phyloP scores from a whole-genome alignment of 2,113 vertebrate species.

The Bubo scandiacus region DNA sequence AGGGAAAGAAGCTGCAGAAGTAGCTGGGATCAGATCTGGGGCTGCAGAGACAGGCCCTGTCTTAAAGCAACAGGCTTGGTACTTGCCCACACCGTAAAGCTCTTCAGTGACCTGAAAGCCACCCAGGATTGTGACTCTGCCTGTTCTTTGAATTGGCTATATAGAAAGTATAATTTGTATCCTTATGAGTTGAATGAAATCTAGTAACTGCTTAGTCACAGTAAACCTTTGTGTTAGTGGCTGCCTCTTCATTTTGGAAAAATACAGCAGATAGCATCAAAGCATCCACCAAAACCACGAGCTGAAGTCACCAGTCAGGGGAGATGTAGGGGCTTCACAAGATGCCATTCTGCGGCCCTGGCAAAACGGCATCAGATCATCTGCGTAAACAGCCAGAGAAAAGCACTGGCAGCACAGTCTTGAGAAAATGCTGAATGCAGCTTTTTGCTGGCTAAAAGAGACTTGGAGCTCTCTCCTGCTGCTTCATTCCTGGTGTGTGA shows the following conservation, averaged over 20 bases:
- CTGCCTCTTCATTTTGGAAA: neutral
- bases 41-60: neutral
- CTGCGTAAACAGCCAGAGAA: neutral
- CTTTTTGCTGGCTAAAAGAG: conserved; percentile 21
- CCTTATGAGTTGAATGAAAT: neutral
- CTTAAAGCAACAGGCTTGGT: fast-evolving
- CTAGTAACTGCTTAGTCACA: neutral
- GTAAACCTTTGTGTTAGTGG: neutral
- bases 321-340: neutral
- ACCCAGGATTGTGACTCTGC: neutral
- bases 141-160: neutral
- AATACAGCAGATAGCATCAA: neutral
- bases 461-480: conserved; percentile 19
- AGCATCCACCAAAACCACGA: neutral
- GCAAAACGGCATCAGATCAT: neutral
- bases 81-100: neutral
- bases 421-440: conserved; percentile 28
- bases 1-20: neutral
- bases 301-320: neutral
- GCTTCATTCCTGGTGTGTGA: neutral
- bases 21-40: neutral
- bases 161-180: neutral
- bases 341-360: neutral
- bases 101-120: neutral
- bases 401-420: neutral